Evolutionary conservation across 2,888 invertebrate species (phyloP).

Genomic region (Meiosimyza platycephala): DNA sequence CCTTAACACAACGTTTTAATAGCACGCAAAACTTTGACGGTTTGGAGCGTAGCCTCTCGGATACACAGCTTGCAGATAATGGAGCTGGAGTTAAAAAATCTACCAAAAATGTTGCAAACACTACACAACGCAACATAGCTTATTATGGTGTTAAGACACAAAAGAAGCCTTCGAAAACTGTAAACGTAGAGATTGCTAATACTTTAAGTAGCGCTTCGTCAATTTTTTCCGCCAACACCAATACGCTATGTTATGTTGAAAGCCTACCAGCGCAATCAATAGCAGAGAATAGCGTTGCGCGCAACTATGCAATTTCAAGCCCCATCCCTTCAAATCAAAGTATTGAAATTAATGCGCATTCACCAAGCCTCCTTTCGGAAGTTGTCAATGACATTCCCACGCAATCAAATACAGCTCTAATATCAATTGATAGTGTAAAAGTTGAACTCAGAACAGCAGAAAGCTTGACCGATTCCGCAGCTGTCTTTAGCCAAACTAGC

Average conservation of each 20-base stretch:
- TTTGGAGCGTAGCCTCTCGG: constrained; percentile 48
- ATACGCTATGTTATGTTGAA: constrained; percentile 12
- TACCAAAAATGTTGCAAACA: background rate
- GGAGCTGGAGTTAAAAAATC: background rate
- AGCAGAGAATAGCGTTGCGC: background rate
- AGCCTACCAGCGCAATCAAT: background rate
- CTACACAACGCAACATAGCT: constrained; percentile 27
- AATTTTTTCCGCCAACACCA: constrained; percentile 1
- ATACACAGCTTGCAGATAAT: constrained; percentile 45
- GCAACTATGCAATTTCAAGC: background rate
- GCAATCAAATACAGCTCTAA: too few species aligned
- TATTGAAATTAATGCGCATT: too few species aligned
- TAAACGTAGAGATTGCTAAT: constrained; percentile 28
- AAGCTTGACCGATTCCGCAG: too few species aligned
- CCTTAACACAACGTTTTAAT: constrained; percentile 42
- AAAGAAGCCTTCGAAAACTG: constrained; percentile 19
- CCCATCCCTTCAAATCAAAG: background rate
- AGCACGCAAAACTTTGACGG: constrained; percentile 21
- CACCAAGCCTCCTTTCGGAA: too few species aligned
- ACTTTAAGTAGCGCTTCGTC: constrained; percentile 29
- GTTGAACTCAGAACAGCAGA: too few species aligned
- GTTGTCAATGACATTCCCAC: too few species aligned
- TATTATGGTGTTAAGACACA: constrained; percentile 30
- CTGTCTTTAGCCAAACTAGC: too few species aligned
- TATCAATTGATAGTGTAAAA: too few species aligned